Base-by-base conservation (phyloP, 2,113 vertebrate species). In the Neolamprologus kungweensis region DNA sequence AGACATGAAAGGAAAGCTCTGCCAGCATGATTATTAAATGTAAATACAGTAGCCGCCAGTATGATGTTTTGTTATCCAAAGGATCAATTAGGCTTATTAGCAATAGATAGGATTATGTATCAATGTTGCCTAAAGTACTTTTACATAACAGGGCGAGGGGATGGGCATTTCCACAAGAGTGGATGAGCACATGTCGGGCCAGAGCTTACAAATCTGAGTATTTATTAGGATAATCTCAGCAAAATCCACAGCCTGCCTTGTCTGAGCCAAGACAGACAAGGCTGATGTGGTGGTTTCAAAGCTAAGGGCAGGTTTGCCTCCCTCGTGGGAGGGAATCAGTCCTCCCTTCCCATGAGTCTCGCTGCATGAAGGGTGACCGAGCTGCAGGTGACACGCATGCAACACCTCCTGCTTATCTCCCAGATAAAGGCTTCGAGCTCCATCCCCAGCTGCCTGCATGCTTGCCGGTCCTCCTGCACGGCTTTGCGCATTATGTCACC, bases 401-500 rank as follows among this genome's bases (percentile, higher is more conserved):
- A 40, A 9, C 79, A 33, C 21, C 57, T 28, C 10, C 42, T 28
- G 14, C 58, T 33, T 5, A 9, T 10, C 80, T 60, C 9, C 54
- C 17, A 21, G 60, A 13, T 40, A 51, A 84, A 42, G 7, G 54
- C 3, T 13, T 3, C 54, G 19, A 4, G 35, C 81, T 55, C 13
- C 89, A 63, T 28, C 37, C 31, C 57, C 54, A n/a, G 21, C 85
- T 83, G 54, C 23, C 23, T 17, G 71, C 71, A 17, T 28, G 71
- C 71, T 47, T 31, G 71, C 79, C 83, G 87, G 87, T 71, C 45
- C 86, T 51, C 31, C 63, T 45, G 63, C 80, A 68, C 58, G 57
- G 89, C 47, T 90, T 85, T 89, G 92, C 90, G 95, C 92, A 94
- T 94, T 94, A 93, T 93, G 94, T 87, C 91, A 82, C 85, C 88